Evolutionary conservation across 1,140 invertebrate species (phyloP).

Genomic region (Aphis gossypii): DNA sequence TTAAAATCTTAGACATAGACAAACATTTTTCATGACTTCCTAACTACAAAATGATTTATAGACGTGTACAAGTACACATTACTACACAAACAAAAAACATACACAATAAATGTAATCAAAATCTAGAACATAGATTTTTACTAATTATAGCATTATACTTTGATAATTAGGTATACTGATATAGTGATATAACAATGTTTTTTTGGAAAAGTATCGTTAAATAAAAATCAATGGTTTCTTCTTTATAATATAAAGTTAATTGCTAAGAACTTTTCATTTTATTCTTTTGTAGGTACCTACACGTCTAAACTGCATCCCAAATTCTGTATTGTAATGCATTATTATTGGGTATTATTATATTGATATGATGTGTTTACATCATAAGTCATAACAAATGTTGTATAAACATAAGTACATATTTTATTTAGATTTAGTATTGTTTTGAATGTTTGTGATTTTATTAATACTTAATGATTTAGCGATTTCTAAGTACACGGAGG

Average conservation of each 20-base stretch:
- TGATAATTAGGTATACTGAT: no score
- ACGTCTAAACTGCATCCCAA: neutral
- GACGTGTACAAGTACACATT: no score
- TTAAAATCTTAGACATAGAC: no score
- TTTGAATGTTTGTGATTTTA: neutral
- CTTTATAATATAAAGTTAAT: neutral
- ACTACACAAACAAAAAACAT: no score
- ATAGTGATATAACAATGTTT: no score
- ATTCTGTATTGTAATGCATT: neutral
- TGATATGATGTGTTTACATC: neutral
- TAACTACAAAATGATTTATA: no score
- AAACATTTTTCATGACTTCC: no score
- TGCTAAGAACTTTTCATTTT: neutral
- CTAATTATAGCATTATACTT: no score
- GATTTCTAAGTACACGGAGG: neutral
- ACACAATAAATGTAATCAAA: no score
- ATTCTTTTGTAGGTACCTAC: neutral
- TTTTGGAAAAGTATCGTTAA: no score
- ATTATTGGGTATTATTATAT: neutral
- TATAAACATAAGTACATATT: neutral
- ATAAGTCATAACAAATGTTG: neutral
- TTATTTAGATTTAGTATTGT: neutral
- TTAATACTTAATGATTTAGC: neutral
- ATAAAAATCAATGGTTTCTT: no score
- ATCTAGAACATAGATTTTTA: no score